Evolutionary conservation across 2,888 invertebrate genomes (phyloP).

Genomic region (Carabus problematicus): DNA sequence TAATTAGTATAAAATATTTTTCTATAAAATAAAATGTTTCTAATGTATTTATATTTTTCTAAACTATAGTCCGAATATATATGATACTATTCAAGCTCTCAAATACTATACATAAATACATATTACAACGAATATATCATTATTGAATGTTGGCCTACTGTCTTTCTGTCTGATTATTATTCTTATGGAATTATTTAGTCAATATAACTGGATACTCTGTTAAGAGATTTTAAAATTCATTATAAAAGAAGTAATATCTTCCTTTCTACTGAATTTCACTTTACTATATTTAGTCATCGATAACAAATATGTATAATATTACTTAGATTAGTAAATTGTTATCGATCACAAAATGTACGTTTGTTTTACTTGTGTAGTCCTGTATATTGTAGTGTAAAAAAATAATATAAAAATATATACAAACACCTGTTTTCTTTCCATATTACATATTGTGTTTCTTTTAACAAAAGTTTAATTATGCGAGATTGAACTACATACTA

Average conservation of each 20-base stretch:
- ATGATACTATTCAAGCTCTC: too few relatives aligned
- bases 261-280: conserved; percentile 11
- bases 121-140: neutral
- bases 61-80: too few relatives aligned
- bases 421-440: conserved; percentile 11
- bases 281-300: conserved; percentile 38
- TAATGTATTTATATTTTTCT: too few relatives aligned
- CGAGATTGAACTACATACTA: too few relatives aligned
- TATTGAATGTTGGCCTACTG: too few relatives aligned
- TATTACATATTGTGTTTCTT: neutral
- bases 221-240: conserved; percentile 23
- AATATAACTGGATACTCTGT: conserved; percentile 18
- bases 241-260: conserved; percentile 16
- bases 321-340: conserved; percentile 38
- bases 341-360: conserved; percentile 42
- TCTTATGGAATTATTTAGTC: neutral
- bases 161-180: neutral
- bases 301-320: conserved; percentile 36
- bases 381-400: conserved; percentile 41
- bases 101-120: neutral
- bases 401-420: conserved; percentile 39
- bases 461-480: neutral
- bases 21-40: too few relatives aligned
- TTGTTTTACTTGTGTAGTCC: conserved; percentile 41
- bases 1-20: too few relatives aligned